Percentiles rank a stretch among this genome's conserved stretches.
Evolutionary conservation across 2,888 invertebrate species (phyloP).

Genomic region (Nipponacmea schrenckii): DNA sequence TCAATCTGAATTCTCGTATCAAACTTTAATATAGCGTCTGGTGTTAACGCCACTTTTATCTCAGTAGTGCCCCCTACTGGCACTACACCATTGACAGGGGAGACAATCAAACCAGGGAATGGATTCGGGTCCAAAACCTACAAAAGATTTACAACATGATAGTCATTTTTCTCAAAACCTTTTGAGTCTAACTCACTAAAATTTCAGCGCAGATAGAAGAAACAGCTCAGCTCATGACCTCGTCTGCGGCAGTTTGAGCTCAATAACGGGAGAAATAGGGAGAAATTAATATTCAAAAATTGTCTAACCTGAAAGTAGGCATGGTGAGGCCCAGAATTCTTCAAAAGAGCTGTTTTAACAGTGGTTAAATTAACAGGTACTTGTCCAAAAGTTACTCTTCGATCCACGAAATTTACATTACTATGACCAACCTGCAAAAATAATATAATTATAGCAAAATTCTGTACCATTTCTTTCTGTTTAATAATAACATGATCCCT

Average conservation of each 20-base stretch:
- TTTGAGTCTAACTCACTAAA: no score
- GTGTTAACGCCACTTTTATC: slow-evolving; percentile 60
- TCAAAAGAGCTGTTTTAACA: slow-evolving; percentile 57
- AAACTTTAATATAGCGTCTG: slow-evolving; percentile 66
- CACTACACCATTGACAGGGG: slow-evolving; percentile 64
- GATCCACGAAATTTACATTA: slow-evolving; percentile 64
- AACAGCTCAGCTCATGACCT: no score
- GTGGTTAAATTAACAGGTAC: slow-evolving; percentile 66
- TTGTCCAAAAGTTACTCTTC: slow-evolving; percentile 64
- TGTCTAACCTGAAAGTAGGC: slow-evolving; percentile 65
- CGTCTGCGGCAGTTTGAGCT: no score
- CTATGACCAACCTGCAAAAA: slow-evolving; percentile 56
- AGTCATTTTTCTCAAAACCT: no score
- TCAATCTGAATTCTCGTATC: slow-evolving; percentile 63
- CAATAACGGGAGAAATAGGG: no score
- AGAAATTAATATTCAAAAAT: no score
- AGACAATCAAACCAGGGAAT: slow-evolving; percentile 63
- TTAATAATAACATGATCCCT: background rate
- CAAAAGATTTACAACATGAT: slow-evolving; percentile 10
- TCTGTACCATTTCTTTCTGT: background rate
- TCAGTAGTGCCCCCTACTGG: slow-evolving; percentile 65
- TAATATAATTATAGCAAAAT: background rate
- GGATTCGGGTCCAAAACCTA: slow-evolving; percentile 67
- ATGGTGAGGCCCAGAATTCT: slow-evolving; percentile 64
- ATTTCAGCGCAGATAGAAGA: no score